Percentiles rank a stretch among this genome's conserved stretches.
phyloP scores from a whole-genome alignment of 2,888 invertebrate genomes.

The Eupithecia centaureata region DNA sequence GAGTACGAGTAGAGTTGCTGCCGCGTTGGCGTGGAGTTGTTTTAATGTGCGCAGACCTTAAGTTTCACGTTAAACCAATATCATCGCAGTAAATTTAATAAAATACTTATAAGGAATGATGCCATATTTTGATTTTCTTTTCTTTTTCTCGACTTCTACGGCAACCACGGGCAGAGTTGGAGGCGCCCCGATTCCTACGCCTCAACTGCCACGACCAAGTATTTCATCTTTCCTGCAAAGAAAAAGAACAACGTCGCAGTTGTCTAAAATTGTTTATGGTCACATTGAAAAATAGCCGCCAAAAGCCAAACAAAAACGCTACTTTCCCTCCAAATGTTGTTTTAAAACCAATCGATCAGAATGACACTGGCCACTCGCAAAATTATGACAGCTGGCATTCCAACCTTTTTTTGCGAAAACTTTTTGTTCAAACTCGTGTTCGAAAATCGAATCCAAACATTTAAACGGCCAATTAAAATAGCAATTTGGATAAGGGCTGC shows the following conservation, averaged over 20 bases:
- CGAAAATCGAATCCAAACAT: conserved; percentile 68
- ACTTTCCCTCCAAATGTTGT: conserved; percentile 11
- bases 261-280: not conserved
- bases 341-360: conserved; percentile 32
- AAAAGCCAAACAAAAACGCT: not conserved
- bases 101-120: too few relatives aligned
- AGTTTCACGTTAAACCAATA: too few relatives aligned
- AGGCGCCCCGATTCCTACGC: not conserved
- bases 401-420: conserved; percentile 38
- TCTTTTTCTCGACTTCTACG: too few relatives aligned
- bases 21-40: too few relatives aligned
- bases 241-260: not conserved
- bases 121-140: too few relatives aligned
- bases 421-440: conserved; percentile 53
- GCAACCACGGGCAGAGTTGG: not conserved
- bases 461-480: conserved; percentile 73
- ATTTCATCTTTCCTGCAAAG: not conserved
- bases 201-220: not conserved
- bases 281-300: not conserved
- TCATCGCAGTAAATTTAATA: too few relatives aligned
- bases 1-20: too few relatives aligned
- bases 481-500: conserved; percentile 63
- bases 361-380: conserved; percentile 41
- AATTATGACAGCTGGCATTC: conserved; percentile 46
- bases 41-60: too few relatives aligned